phyloP scores from a whole-genome alignment of 2,113 vertebrate species.

The Neotragus moschatus region DNA sequence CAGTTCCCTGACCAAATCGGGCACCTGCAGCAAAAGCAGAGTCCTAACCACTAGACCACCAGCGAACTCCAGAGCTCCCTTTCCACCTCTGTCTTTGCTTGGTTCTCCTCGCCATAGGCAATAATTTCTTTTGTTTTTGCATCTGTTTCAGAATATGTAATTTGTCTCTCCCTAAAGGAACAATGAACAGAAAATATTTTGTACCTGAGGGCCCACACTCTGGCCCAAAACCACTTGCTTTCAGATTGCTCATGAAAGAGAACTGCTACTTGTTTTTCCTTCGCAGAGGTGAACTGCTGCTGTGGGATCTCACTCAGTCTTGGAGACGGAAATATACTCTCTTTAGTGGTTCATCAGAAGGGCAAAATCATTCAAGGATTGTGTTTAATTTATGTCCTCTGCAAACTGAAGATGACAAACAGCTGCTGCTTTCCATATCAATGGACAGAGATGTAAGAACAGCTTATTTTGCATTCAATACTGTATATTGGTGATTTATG shows the following conservation, averaged over 20 bases:
- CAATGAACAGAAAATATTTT: neutral
- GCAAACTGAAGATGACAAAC: conserved; percentile 75
- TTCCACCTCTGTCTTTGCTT: neutral
- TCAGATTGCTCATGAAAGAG: neutral
- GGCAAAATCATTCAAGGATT: conserved; percentile 93
- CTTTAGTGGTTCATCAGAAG: conserved; percentile 86
- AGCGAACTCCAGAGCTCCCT: neutral
- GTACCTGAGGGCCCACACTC: neutral
- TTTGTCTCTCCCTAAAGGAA: neutral
- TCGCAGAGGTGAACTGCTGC: conserved; percentile 90
- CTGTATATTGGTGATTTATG: neutral
- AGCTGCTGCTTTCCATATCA: conserved; percentile 93
- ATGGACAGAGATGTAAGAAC: conserved; percentile 94
- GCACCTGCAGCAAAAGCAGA: neutral
- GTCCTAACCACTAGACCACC: too few relatives aligned
- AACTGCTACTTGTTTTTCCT: neutral
- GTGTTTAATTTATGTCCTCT: conserved; percentile 92
- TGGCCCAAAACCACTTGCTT: neutral
- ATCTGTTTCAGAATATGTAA: neutral
- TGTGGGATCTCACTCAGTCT: conserved; percentile 89
- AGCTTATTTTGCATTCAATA: neutral
- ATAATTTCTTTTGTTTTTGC: neutral
- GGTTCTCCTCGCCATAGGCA: neutral
- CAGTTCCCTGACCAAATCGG: neutral
- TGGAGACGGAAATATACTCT: conserved; percentile 91